A percentile compares a stretch with the other conserved stretches of the same genome.
These are phyloP conservation scores for Dascillus cervinus DNA, from an alignment of 2,888 invertebrate species.

Conservation along the genomic window DNA sequence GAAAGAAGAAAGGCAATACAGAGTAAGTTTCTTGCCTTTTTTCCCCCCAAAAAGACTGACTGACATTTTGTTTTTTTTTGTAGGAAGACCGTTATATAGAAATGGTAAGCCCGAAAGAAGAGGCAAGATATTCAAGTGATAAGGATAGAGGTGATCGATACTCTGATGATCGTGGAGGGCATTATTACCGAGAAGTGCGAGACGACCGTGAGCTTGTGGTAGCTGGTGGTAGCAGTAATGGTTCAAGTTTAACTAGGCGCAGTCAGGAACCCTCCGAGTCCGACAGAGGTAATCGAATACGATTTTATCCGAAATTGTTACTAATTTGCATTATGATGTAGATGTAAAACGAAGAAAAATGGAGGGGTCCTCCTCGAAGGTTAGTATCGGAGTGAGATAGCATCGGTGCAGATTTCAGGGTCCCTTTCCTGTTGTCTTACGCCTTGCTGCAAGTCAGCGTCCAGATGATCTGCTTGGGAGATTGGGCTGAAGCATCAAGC, in stretches of 20 bases:
- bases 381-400: slow-evolving; percentile 62
- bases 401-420: slow-evolving; percentile 42
- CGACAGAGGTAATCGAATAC: slow-evolving; percentile 49
- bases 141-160: slow-evolving; percentile 47
- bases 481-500: slow-evolving; percentile 60
- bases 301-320: no score
- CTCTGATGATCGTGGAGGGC: slow-evolving; percentile 39
- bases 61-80: slow-evolving; percentile 17
- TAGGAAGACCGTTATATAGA: slow-evolving; percentile 48
- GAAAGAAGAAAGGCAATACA: slow-evolving; percentile 37
- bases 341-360: slow-evolving; percentile 81
- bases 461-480: slow-evolving; percentile 42
- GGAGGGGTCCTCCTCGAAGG: slow-evolving; percentile 73
- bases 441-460: slow-evolving; percentile 21
- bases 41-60: no score
- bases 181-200: slow-evolving; percentile 36
- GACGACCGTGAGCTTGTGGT: slow-evolving; percentile 46
- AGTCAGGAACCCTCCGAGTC: slow-evolving; percentile 51
- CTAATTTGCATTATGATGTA: no score
- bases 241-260: slow-evolving; percentile 44
- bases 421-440: slow-evolving; percentile 25
- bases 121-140: slow-evolving; percentile 43
- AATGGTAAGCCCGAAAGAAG: slow-evolving; percentile 38
- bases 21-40: slow-evolving; percentile 28
- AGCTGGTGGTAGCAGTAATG: slow-evolving; percentile 49